Evolutionary conservation across 2,797 vertebrate genomes (phyloP), one percentile per base, ranked within the genome.

Genomic region (Valencia hispanica): DNA sequence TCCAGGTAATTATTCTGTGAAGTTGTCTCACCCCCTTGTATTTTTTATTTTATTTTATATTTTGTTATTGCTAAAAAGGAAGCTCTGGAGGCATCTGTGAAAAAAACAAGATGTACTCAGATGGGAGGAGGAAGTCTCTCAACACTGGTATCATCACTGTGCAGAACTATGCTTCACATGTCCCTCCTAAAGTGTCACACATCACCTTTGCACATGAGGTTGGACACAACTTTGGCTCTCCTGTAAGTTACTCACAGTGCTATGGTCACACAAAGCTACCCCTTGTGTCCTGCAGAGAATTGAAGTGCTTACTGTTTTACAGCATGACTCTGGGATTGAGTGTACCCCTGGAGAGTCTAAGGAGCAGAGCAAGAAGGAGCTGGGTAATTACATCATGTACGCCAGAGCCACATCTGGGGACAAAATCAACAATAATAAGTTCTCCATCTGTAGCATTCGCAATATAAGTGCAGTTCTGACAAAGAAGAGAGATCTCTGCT

Each of bases 111-210:
- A 90, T 96, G 2, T 99, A 98, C 90, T 97, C 97, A 0, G 98
- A 99, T 79, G 96, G 96, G 1, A 99, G 97, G 94, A 96, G 89
- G 94, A 99, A 99, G 90, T 99, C 98, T 79, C 92, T 99, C 80
- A 99, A 99, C 95, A 99, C 98, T 14, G 98, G 98, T 72, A 99
- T 99, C 89, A 98, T 99, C 91, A 99, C 98, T n/a, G 97, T 99
- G 75, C 97, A 99, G 94, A 99, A 99, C 91, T 99, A 99, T 30
- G 97, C 96, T 27, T 97, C 97, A 83, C 97, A 99, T 5, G 98
- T 99, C 6, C 98, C 98, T 69, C 97, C 97, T 61, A 99, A 99
- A 84, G 98, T 99, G 77, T 99, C 98, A 76, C 98, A 99, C 86
- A 99, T 99, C 82, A 99, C 98, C 80, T 99, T 99, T 77, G 98